These are phyloP conservation scores for Dendroctonus valens DNA, from an alignment of 1,140 invertebrate genomes.

Conservation along the genomic window DNA sequence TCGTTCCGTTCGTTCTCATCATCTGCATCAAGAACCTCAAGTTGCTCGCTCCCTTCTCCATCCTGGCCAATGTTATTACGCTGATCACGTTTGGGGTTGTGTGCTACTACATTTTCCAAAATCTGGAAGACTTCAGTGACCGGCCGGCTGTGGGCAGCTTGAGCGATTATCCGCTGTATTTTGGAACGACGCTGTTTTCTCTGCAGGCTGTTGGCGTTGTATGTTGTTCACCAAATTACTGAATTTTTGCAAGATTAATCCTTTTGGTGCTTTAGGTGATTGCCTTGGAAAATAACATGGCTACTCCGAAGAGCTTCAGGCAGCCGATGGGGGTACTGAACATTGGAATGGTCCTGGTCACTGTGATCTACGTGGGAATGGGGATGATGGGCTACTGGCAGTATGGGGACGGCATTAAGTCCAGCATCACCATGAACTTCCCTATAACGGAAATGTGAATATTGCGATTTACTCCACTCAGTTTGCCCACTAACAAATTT, in stretches of 20 bases:
- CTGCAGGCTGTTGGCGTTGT: slow-evolving; percentile 86
- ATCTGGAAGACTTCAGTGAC: slow-evolving; percentile 59
- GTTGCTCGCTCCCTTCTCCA: slow-evolving; percentile 71
- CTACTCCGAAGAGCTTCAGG: slow-evolving; percentile 69
- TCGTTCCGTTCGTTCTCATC: slow-evolving; percentile 67
- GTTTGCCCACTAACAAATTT: neutral
- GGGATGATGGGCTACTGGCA: slow-evolving; percentile 83
- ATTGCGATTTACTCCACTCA: slow-evolving; percentile 1
- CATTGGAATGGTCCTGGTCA: slow-evolving; percentile 72
- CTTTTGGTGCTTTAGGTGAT: slow-evolving; percentile 62
- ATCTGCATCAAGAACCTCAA: slow-evolving; percentile 72
- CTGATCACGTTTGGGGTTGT: slow-evolving; percentile 65
- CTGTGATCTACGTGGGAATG: slow-evolving; percentile 69
- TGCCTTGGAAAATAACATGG: slow-evolving; percentile 85
- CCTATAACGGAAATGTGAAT: slow-evolving; percentile 61
- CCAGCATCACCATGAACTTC: slow-evolving; percentile 74
- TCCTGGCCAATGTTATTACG: slow-evolving; percentile 68
- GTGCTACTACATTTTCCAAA: slow-evolving; percentile 67
- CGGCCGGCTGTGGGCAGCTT: slow-evolving; percentile 54
- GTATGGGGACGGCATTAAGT: slow-evolving; percentile 64
- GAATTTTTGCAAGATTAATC: no score
- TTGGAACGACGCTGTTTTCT: slow-evolving; percentile 85
- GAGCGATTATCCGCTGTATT: slow-evolving; percentile 68
- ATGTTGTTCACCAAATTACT: no score
- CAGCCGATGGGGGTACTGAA: slow-evolving; percentile 75